Evolutionary conservation across 2,113 vertebrate genomes (phyloP).

Genomic region (Prochilodus magdalenae): DNA sequence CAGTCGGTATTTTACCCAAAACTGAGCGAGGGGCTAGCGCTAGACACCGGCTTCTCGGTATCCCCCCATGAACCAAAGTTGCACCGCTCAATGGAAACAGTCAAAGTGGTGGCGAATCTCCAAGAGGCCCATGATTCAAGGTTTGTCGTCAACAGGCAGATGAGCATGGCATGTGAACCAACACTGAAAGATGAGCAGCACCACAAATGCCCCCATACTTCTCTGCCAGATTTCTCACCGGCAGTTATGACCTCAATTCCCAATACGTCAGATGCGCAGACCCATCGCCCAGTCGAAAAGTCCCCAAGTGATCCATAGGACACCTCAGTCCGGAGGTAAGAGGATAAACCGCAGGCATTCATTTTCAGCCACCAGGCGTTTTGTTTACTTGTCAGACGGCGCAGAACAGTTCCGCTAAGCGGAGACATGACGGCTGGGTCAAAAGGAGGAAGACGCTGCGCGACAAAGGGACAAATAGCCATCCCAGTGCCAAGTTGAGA

Average conservation of each 20-base stretch:
- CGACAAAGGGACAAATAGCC: conserved; percentile 38
- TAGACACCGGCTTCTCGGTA: neutral
- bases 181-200: neutral
- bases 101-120: neutral
- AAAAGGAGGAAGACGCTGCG: conserved; percentile 3
- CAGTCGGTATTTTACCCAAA: neutral
- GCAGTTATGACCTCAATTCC: neutral
- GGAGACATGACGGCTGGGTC: conserved; percentile 26
- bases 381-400: conserved; percentile 22
- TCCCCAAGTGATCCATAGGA: neutral
- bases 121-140: no score
- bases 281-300: neutral
- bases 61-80: neutral
- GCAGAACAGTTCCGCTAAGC: conserved; percentile 37
- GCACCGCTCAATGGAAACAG: neutral
- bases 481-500: conserved; percentile 20
- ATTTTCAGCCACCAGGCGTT: conserved; percentile 15
- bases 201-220: neutral
- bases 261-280: neutral
- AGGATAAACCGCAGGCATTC: neutral
- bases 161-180: neutral
- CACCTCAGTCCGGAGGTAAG: neutral
- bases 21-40: neutral
- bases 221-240: neutral
- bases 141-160: neutral